These are phyloP conservation scores for Campopleginae sp. DNA, from an alignment of 2,888 invertebrate genomes.

Conservation along the genomic window DNA sequence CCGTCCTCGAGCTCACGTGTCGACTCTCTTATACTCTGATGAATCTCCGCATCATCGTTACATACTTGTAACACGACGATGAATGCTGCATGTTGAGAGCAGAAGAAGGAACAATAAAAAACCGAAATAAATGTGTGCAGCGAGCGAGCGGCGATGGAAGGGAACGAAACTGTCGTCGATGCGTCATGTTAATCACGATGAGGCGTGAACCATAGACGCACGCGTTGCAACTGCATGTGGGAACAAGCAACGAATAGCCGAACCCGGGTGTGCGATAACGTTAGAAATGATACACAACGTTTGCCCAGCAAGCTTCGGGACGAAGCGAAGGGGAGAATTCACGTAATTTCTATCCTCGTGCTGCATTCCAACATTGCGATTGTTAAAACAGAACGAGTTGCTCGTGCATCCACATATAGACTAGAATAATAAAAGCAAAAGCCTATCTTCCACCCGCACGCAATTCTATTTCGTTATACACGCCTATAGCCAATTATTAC, in stretches of 20 bases:
- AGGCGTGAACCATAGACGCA: neutral
- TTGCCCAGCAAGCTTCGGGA: neutral
- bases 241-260: neutral
- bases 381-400: slow-evolving; percentile 25
- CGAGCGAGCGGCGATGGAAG: neutral
- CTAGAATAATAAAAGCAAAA: slow-evolving; percentile 22
- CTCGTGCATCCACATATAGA: neutral
- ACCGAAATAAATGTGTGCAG: neutral
- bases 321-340: slow-evolving; percentile 5
- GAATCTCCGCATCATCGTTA: slow-evolving; percentile 15
- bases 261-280: slow-evolving; percentile 27
- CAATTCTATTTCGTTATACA: slow-evolving; percentile 13
- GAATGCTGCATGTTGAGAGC: neutral
- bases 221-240: neutral
- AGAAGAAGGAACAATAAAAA: neutral
- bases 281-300: slow-evolving; percentile 39
- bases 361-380: neutral
- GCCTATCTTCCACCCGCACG: neutral
- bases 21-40: neutral
- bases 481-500: slow-evolving; percentile 2
- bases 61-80: neutral
- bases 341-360: slow-evolving; percentile 53
- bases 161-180: slow-evolving; percentile 7
- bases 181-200: slow-evolving; percentile 24
- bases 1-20: slow-evolving; percentile 5